Conservation (phyloP, 2,888 invertebrate species). For the Boloria selene region DNA sequence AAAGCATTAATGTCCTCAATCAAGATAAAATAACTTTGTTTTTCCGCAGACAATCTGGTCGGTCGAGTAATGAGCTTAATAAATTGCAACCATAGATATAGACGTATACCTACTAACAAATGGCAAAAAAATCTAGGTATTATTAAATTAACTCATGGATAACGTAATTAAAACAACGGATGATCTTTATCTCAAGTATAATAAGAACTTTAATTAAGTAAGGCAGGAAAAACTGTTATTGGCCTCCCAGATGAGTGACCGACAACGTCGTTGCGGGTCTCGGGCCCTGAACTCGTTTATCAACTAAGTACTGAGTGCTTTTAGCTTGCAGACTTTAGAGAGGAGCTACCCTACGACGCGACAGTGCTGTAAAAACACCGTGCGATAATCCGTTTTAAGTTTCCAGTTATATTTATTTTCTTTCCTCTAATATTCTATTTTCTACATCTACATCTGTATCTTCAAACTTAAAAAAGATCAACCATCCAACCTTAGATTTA, state of each 20-base stretch:
- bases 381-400: no score
- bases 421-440: no score
- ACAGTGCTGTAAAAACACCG: no score
- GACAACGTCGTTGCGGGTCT: not conserved
- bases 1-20: not conserved
- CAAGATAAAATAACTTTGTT: conserved; percentile 3
- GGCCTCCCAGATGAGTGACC: conserved; percentile 8
- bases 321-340: not conserved
- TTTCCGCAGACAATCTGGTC: not conserved
- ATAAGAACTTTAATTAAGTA: not conserved
- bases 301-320: not conserved
- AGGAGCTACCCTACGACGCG: not conserved
- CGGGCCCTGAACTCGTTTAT: not conserved
- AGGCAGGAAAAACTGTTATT: not conserved
- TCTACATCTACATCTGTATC: no score
- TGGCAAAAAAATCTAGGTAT: no score
- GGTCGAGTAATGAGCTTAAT: not conserved
- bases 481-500: no score
- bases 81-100: not conserved
- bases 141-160: no score
- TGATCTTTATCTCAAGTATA: no score
- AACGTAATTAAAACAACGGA: no score
- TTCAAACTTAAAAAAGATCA: no score
- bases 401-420: no score
- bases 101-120: no score